These are phyloP conservation scores for Prosopocoilus inquinatus DNA, from an alignment of 2,888 invertebrate genomes.

Conservation along the genomic window DNA sequence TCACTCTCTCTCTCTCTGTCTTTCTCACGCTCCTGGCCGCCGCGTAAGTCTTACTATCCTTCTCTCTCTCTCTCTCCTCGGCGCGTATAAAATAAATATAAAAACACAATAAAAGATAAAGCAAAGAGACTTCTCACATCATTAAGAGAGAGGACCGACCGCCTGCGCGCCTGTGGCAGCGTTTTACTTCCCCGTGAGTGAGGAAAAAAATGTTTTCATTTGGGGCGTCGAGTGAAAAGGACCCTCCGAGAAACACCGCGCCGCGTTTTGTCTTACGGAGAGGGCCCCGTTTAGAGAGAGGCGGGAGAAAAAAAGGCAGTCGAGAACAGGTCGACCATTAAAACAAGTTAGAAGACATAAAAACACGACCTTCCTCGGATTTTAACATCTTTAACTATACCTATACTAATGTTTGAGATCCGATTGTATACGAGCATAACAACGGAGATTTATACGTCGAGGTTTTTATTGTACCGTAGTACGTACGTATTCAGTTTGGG, in stretches of 20 bases:
- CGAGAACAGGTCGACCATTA: slow-evolving; percentile 10
- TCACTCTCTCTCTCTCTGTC: not conserved
- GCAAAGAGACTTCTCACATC: slow-evolving; percentile 17
- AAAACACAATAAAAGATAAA: slow-evolving; percentile 18
- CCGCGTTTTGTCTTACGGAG: not conserved
- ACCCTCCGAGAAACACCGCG: not conserved
- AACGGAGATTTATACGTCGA: not conserved
- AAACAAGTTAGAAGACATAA: slow-evolving; percentile 11
- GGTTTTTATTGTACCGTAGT: too few species aligned
- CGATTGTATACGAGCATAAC: slow-evolving; percentile 4
- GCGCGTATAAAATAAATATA: slow-evolving; percentile 4
- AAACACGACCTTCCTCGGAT: slow-evolving; percentile 10
- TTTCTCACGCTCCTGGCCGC: not conserved
- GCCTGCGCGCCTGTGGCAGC: not conserved
- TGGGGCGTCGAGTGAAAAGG: not conserved
- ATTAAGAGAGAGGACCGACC: slow-evolving; percentile 11
- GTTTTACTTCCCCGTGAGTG: not conserved
- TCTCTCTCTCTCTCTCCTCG: not conserved
- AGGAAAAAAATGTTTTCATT: not conserved
- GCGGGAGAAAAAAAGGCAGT: not conserved
- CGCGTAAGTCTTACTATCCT: too few species aligned
- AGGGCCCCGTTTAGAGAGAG: not conserved
- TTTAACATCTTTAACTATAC: slow-evolving; percentile 10
- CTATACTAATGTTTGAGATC: slow-evolving; percentile 7
- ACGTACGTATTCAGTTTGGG: too few species aligned